Evolutionary conservation across 2,797 vertebrate genomes (phyloP), one percentile per base, ranked within the genome.

Genomic region (Hemibagrus guttatus): DNA sequence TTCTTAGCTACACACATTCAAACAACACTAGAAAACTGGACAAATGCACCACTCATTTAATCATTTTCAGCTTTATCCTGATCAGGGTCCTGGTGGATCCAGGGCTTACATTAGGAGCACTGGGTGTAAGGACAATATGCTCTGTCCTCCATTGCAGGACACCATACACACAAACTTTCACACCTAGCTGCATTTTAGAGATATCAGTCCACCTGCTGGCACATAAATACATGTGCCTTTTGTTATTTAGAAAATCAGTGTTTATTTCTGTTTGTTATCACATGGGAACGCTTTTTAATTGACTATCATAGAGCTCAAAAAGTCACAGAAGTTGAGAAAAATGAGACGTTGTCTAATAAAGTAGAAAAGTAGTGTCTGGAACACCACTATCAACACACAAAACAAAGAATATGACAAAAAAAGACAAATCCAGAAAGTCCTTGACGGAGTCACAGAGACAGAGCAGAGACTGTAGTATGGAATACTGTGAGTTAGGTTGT

Each of bases 401-500:
- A 52, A 49, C 6, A n/a, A 63, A 35, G 75, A 56, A 58, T 78
- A 78, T 56, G 23, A 78, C 74, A 31, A 31, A 31, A 80, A 59
- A 35, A n/a, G 54, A 61, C 23, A 58, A 39, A 4, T 58, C 39
- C 54, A 1, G 6, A 56, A 54, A 76, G n/a, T 52, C 46, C 52
- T 28, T 56, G 42, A 28, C 26, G 14, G 31, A 56, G 49, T 28
- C n/a, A 71, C 56, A 35, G 26, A 42, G 23, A 63, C 39, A 7
- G 17, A 75, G 7, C 26, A 49, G 21, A 79, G 12, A 61, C 12
- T 16, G 69, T 61, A 17, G 9, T 75, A 31, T 7, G 26, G 6
- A 42, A 31, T 11, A 61, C 9, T 39, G 63, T 49, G 46, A 9
- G 42, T 92, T 89, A 92, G 85, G 88, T 76, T 0, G n/a, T 83